A percentile compares a stretch with the other conserved stretches of the same genome.
Evolutionary conservation across 2,888 invertebrate genomes (phyloP).

Genomic region (Dryomyza anilis): DNA sequence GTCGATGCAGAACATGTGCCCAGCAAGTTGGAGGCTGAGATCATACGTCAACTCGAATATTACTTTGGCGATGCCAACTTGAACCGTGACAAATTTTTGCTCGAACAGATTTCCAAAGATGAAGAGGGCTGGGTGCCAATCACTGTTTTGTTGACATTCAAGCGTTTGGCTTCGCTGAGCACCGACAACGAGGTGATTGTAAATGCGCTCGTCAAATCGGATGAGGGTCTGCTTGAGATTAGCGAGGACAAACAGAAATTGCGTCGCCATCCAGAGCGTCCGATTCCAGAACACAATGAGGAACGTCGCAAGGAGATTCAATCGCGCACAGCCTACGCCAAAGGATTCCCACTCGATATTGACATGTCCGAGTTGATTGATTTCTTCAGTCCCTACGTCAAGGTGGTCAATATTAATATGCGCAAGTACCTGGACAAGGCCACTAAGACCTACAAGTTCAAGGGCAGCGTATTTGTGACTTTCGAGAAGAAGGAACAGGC

Average conservation of each 20-base stretch:
- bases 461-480: slow-evolving; percentile 91
- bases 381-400: slow-evolving; percentile 74
- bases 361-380: slow-evolving; percentile 74
- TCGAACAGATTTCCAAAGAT: slow-evolving; percentile 80
- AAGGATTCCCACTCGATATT: slow-evolving; percentile 78
- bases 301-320: slow-evolving; percentile 80
- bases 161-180: slow-evolving; percentile 77
- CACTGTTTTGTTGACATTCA: slow-evolving; percentile 84
- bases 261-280: slow-evolving; percentile 70
- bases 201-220: slow-evolving; percentile 76
- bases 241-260: slow-evolving; percentile 67
- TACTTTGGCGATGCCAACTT: slow-evolving; percentile 90
- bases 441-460: slow-evolving; percentile 72
- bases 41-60: slow-evolving; percentile 69
- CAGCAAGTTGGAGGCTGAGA: slow-evolving; percentile 65
- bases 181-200: slow-evolving; percentile 73
- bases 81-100: slow-evolving; percentile 90
- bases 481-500: slow-evolving; percentile 83
- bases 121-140: slow-evolving; percentile 93
- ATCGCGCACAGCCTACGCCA: slow-evolving; percentile 81
- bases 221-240: slow-evolving; percentile 74
- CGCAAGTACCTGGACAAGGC: slow-evolving; percentile 67
- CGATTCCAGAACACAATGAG: slow-evolving; percentile 81
- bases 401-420: slow-evolving; percentile 72
- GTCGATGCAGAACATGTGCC: not conserved